Percentiles rank a stretch among this genome's conserved stretches.
Conservation (phyloP, 2,797 vertebrate species). For the Telmatherina bonti region DNA sequence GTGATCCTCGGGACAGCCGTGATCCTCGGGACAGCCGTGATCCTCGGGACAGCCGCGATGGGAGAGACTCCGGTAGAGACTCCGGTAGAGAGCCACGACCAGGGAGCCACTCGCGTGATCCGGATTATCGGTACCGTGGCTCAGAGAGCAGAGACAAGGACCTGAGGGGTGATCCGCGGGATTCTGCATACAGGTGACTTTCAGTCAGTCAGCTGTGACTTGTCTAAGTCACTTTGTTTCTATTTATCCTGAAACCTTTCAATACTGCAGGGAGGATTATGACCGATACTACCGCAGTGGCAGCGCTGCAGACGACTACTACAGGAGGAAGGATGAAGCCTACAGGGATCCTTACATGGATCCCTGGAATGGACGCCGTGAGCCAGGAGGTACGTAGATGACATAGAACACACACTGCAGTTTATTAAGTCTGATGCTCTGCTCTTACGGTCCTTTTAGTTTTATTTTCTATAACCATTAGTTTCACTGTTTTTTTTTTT, state of each 20-base stretch:
- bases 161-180: slow-evolving; percentile 74
- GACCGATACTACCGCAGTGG: slow-evolving; percentile 87
- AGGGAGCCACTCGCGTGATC: slow-evolving; percentile 72
- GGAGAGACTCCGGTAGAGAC: slow-evolving; percentile 67
- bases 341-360: slow-evolving; percentile 90
- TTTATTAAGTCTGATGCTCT: too few species aligned
- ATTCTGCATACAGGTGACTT: slow-evolving; percentile 84
- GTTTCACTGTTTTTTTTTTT: too few species aligned
- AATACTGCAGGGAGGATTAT: slow-evolving; percentile 85
- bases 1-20: slow-evolving; percentile 86
- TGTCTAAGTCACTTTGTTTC: accelerated
- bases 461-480: too few species aligned
- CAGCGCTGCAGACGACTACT: slow-evolving; percentile 83
- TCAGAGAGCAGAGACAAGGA: slow-evolving; percentile 80
- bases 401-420: neutral
- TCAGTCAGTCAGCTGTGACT: neutral
- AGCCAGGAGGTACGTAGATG: slow-evolving; percentile 83
- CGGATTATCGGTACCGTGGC: slow-evolving; percentile 60
- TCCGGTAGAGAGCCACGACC: slow-evolving; percentile 67
- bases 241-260: slow-evolving; percentile 8
- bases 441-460: neutral
- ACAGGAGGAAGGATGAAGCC: slow-evolving; percentile 90
- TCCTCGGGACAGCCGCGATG: slow-evolving; percentile 83
- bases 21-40: slow-evolving; percentile 75
- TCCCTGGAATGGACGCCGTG: slow-evolving; percentile 88